Percentiles rank a stretch among this genome's conserved stretches.
Conservation (phyloP, 2,888 invertebrate genomes). For the Platynereis dumerilii region DNA sequence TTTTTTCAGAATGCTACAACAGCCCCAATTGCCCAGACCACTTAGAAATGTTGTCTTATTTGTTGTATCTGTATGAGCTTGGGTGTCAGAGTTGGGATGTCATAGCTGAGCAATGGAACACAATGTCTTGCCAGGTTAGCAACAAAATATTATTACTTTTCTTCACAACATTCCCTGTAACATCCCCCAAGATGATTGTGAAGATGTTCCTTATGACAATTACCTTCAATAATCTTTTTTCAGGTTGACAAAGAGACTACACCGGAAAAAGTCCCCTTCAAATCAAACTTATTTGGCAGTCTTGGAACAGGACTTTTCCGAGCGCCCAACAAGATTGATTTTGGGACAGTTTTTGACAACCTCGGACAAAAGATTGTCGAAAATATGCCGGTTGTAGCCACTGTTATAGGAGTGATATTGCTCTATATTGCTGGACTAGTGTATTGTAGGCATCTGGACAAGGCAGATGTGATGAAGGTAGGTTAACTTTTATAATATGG, state of each 20-base stretch:
- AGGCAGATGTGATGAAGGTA: conserved; percentile 52
- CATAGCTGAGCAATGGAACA: too few species aligned
- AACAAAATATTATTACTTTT: too few species aligned
- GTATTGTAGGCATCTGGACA: conserved; percentile 52
- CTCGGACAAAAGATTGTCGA: conserved; percentile 53
- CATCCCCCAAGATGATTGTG: too few species aligned
- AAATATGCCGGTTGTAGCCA: conserved; percentile 61
- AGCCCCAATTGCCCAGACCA: too few species aligned
- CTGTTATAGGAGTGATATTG: conserved; percentile 4
- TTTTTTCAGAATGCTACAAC: too few species aligned
- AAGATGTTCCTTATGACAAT: too few species aligned
- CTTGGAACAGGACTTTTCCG: conserved; percentile 39
- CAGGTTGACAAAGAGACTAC: not conserved
- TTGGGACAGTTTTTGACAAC: conserved; percentile 60
- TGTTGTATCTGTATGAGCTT: too few species aligned
- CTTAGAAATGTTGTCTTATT: too few species aligned
- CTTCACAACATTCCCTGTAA: too few species aligned
- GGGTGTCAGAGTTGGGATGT: too few species aligned
- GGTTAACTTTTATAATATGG: not conserved
- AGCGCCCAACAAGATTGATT: conserved; percentile 61
- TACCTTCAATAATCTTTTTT: too few species aligned
- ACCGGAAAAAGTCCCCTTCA: not conserved
- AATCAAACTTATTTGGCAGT: not conserved
- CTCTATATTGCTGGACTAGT: not conserved
- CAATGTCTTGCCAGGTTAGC: too few species aligned